Percentiles rank a stretch among this genome's conserved stretches.
phyloP scores from a whole-genome alignment of 1,140 invertebrate species.

The Temnothorax nylanderi region DNA sequence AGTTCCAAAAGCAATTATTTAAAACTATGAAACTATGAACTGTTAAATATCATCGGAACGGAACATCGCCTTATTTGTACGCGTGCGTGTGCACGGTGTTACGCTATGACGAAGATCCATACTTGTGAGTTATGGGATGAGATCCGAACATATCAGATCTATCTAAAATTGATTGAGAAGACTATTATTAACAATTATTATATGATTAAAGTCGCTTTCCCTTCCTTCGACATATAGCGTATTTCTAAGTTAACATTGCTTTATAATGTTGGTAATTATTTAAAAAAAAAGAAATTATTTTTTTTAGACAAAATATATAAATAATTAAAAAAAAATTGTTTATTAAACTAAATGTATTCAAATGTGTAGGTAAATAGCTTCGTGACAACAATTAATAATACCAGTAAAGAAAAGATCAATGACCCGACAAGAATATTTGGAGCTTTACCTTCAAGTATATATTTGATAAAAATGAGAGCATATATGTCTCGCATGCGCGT shows the following conservation, averaged over 20 bases:
- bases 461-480: not conserved
- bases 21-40: not conserved
- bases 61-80: not conserved
- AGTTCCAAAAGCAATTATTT: not conserved
- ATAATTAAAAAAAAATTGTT: no score
- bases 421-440: not conserved
- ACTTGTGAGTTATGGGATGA: not conserved
- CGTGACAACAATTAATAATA: not conserved
- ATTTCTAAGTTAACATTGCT: no score
- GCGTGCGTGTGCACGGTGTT: not conserved
- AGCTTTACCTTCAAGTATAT: not conserved
- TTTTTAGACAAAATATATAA: no score
- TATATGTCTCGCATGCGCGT: not conserved
- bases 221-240: no score
- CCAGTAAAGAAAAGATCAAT: no score
- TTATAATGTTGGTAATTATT: no score
- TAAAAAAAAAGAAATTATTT: no score
- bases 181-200: not conserved
- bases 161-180: not conserved
- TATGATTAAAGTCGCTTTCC: not conserved
- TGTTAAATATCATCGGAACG: no score
- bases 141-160: not conserved
- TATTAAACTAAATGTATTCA: no score
- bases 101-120: no score
- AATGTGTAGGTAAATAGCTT: not conserved